Evolutionary conservation across 2,797 vertebrate genomes (phyloP).

Genomic region (Chelmon rostratus): DNA sequence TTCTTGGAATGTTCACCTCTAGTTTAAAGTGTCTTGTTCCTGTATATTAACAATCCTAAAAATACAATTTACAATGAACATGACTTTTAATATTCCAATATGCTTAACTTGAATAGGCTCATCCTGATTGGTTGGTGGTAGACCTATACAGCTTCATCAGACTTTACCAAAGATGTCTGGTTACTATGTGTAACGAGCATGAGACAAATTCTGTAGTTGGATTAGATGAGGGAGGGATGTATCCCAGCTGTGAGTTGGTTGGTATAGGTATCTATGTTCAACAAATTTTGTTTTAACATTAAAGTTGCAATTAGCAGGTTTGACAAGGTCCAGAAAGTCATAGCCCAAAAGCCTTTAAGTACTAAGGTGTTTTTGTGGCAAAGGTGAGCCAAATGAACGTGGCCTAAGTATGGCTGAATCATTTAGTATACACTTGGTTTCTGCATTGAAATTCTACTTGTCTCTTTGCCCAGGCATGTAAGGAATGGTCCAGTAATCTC

Average conservation of each 20-base stretch:
- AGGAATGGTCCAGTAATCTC: conserved; percentile 16
- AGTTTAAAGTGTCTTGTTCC: background rate
- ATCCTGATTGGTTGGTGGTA: background rate
- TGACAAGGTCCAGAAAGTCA: conserved; percentile 4
- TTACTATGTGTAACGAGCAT: background rate
- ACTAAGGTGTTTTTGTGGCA: background rate
- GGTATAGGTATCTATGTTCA: too few species aligned
- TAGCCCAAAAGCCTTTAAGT: background rate
- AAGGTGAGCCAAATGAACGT: conserved; percentile 29
- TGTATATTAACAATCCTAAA: background rate
- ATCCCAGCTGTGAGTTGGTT: too few species aligned
- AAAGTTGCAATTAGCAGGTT: background rate
- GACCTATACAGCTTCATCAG: background rate
- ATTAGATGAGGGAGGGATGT: background rate
- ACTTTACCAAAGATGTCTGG: background rate
- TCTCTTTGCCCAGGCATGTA: conserved; percentile 12
- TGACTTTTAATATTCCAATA: background rate
- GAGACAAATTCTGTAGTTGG: background rate
- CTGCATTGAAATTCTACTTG: conserved; percentile 12
- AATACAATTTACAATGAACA: background rate
- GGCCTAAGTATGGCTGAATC: conserved; percentile 30
- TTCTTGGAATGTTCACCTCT: background rate
- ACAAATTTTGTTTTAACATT: background rate
- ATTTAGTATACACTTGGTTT: conserved; percentile 22
- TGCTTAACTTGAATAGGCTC: background rate